These are phyloP conservation scores for Tipula lateralis DNA, from an alignment of 2,888 invertebrate genomes.

Conservation along the genomic window DNA sequence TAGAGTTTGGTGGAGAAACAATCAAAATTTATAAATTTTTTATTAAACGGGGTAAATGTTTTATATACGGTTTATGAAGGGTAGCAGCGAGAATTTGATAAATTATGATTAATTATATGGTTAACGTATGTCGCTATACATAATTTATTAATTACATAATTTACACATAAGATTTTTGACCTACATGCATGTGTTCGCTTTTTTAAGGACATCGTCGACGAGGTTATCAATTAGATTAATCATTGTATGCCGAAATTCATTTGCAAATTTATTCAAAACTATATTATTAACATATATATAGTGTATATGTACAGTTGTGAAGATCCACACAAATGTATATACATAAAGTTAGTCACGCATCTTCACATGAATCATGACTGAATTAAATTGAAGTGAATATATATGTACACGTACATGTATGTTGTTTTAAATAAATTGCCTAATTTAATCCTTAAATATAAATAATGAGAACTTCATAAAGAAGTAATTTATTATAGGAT, in stretches of 20 bases:
- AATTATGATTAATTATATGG: not conserved
- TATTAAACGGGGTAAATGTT: conserved; percentile 24
- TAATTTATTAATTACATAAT: not conserved
- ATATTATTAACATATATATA: no score
- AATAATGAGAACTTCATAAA: not conserved
- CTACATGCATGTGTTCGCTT: not conserved
- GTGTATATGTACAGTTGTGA: no score
- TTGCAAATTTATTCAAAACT: not conserved
- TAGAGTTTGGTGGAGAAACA: not conserved
- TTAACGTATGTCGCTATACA: not conserved
- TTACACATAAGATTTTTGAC: not conserved
- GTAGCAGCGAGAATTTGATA: not conserved
- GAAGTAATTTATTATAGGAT: not conserved
- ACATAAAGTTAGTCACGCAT: not conserved
- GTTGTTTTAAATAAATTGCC: not conserved
- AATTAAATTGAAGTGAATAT: not conserved
- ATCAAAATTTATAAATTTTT: conserved; percentile 1
- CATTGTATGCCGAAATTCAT: not conserved
- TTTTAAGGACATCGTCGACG: not conserved
- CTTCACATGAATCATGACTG: not conserved
- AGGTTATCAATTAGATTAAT: not conserved
- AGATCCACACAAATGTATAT: not conserved
- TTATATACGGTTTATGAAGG: not conserved
- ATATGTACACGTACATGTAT: no score
- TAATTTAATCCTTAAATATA: no score